These are phyloP conservation scores for Matsumyia berberina DNA, from an alignment of 2,888 invertebrate genomes.

Conservation along the genomic window DNA sequence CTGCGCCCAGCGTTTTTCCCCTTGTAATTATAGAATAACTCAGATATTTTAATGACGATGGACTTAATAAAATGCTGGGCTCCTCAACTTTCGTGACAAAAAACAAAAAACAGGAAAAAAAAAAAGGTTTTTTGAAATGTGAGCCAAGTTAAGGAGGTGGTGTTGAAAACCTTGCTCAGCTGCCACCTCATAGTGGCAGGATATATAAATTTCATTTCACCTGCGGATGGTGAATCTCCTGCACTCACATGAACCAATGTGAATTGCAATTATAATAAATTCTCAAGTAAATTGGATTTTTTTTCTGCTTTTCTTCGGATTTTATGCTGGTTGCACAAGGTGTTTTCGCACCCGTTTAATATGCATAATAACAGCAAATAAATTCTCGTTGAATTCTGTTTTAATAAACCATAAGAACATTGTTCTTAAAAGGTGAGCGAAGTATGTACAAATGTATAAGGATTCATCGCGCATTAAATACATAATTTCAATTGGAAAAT, in stretches of 20 bases:
- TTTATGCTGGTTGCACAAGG: not conserved
- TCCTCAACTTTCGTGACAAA: constrained; percentile 2
- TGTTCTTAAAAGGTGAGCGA: not conserved
- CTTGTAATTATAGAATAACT: constrained; percentile 3
- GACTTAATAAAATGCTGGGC: constrained; percentile 44
- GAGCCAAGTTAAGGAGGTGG: constrained; percentile 6
- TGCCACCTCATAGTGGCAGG: not conserved
- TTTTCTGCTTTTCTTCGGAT: not conserved
- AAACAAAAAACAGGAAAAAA: constrained; percentile 20
- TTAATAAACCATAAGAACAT: constrained; percentile 1
- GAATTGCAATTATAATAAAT: constrained; percentile 48
- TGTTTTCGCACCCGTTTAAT: constrained; percentile 19
- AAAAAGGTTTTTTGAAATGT: constrained; percentile 14
- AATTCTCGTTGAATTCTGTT: constrained; percentile 12
- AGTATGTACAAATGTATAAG: too few species aligned
- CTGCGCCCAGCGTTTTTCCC: not conserved
- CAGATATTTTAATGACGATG: constrained; percentile 52
- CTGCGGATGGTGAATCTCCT: constrained; percentile 3
- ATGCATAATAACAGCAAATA: constrained; percentile 23
- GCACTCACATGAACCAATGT: not conserved
- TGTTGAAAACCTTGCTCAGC: constrained; percentile 8
- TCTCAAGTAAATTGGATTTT: constrained; percentile 58
- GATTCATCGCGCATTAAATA: too few species aligned
- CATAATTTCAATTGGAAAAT: too few species aligned
- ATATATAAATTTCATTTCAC: constrained; percentile 10